Base-by-base conservation (phyloP, 2,888 invertebrate species). In the Blomia tropicalis region DNA sequence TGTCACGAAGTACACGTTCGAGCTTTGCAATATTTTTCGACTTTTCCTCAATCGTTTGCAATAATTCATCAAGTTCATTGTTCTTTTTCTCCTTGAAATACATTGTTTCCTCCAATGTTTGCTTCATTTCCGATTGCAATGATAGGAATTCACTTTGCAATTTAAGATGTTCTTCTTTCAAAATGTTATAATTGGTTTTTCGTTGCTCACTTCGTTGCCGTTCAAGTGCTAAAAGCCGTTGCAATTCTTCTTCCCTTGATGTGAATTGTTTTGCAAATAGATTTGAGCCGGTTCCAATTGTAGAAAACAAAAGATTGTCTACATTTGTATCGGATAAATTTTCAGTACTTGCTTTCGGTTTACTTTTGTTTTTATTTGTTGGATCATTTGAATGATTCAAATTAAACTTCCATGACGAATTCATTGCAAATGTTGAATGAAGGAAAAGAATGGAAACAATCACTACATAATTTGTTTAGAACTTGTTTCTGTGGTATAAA, bases 91-190 rank as follows among this genome's bases (percentile, higher is more conserved):
- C 62, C 23, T 61, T 64, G n/a, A 64, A 53, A 7, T 30, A 22
- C 3, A 63, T 51, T 0, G 64, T 64, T 44, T 64, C 64, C 41
- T 62, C 56, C 4, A 64, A 27, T 17, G 62, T 44, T 41, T 36
- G 36, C 32, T 62, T 64, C 30, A 62, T 61, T 3, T 64, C 64
- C 22, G 58, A 22, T 30, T 64, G 64, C 22, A 62, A 41, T 19
- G 44, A 19, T n/a, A 64, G 47, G 41, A 44, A 64, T 17, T 61
- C 62, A 30, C 44, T 51, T 31, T 62, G 64, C n/a, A 64, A 27
- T 43, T 62, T 64, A 25, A 64, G 25, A n/a, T 64, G 64, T 53
- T 64, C 64, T 11, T 30, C 58, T 43, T 47, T 64, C n/a, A 64
- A 43, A 22, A 22, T 36, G 19, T 31, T 25, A 22, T 64, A 64